These are phyloP conservation scores for Epizoanthus scotinus DNA, from an alignment of 92 coral and sea anemone species.

Conservation along the genomic window DNA sequence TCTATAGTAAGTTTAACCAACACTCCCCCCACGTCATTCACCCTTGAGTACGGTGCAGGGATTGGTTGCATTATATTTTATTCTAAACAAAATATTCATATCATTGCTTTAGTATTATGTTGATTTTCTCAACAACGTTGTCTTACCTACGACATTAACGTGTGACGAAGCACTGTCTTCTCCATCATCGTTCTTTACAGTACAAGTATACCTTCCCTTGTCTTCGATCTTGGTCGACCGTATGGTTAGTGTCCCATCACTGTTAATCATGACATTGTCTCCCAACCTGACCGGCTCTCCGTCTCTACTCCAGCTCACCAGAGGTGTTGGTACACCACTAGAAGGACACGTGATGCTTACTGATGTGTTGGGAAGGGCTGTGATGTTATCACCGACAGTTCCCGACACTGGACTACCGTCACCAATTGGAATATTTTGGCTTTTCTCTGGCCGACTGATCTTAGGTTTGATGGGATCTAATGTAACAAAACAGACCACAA, in stretches of 20 bases:
- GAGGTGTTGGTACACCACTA: slow-evolving; percentile 27
- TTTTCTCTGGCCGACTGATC: slow-evolving; percentile 28
- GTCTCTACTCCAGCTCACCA: no score
- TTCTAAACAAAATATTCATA: no score
- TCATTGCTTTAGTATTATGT: no score
- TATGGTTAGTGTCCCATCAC: no score
- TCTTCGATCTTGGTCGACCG: no score
- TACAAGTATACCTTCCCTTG: slow-evolving; percentile 24
- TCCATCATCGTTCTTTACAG: slow-evolving; percentile 1
- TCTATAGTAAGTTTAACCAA: no score
- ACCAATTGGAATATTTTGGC: slow-evolving; percentile 16
- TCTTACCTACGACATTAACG: slow-evolving; percentile 32
- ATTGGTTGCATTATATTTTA: no score
- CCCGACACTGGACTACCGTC: slow-evolving; percentile 30
- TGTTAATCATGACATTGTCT: no score
- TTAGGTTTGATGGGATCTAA: not conserved
- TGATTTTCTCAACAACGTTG: not conserved
- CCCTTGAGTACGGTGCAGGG: no score
- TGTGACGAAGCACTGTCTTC: slow-evolving; percentile 26
- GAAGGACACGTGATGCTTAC: slow-evolving; percentile 22
- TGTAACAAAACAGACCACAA: no score
- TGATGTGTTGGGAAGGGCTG: slow-evolving; percentile 30
- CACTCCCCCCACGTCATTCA: no score
- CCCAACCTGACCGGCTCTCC: no score
- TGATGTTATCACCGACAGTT: slow-evolving; percentile 29